A percentile compares a stretch with the other conserved stretches of the same genome.
These are phyloP conservation scores for Mimas tiliae DNA, from an alignment of 2,888 invertebrate species.

Conservation along the genomic window DNA sequence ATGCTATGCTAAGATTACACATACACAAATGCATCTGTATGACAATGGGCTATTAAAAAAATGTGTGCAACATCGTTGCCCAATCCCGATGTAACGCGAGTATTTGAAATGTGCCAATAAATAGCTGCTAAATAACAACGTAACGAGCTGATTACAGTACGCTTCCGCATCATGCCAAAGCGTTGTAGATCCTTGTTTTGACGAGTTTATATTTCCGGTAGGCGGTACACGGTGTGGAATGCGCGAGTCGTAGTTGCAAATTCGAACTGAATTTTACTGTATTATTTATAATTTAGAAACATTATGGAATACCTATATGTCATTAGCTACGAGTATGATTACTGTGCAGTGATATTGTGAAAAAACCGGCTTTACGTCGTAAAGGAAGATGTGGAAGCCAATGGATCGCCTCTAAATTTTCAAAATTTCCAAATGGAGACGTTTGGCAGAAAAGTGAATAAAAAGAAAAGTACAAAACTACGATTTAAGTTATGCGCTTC, in stretches of 20 bases:
- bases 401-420: too few species aligned
- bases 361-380: too few species aligned
- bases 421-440: too few species aligned
- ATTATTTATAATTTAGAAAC: too few species aligned
- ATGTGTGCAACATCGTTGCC: too few species aligned
- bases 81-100: neutral
- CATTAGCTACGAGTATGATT: neutral
- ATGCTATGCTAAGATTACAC: too few species aligned
- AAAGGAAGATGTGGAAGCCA: too few species aligned
- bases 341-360: neutral
- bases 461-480: too few species aligned
- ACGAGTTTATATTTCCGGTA: conserved; percentile 8
- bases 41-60: too few species aligned
- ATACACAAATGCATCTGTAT: too few species aligned
- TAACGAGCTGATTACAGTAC: conserved; percentile 6
- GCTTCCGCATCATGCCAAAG: conserved; percentile 4
- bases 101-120: neutral
- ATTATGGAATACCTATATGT: neutral
- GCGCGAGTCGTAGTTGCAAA: neutral
- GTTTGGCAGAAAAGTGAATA: too few species aligned
- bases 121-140: neutral
- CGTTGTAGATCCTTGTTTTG: conserved; percentile 11
- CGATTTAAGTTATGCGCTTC: too few species aligned
- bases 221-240: conserved; percentile 11
- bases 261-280: neutral